Conservation (phyloP, 2,888 invertebrate genomes). For the Dasypogon diadema region DNA sequence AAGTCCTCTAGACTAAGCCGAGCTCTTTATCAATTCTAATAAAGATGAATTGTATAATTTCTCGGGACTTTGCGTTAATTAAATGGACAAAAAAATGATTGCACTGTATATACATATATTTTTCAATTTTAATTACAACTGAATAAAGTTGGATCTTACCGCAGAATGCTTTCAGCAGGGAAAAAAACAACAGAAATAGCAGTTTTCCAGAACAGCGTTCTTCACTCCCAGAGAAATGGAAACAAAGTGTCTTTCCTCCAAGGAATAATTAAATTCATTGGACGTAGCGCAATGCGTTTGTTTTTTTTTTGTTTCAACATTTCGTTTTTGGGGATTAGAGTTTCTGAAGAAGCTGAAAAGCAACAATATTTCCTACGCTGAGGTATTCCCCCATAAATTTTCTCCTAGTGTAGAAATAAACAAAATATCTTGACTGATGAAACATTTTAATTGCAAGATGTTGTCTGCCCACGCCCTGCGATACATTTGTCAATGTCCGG, state of each 20-base stretch:
- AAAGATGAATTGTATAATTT: background rate
- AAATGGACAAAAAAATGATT: background rate
- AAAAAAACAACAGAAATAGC: background rate
- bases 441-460: constrained; percentile 49
- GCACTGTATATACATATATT: background rate
- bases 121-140: background rate
- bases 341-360: background rate
- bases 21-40: no score
- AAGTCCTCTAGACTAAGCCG: no score
- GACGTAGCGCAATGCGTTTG: constrained; percentile 19
- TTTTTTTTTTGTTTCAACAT: constrained; percentile 17
- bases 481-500: constrained; percentile 48
- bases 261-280: constrained; percentile 42
- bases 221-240: constrained; percentile 24
- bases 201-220: background rate
- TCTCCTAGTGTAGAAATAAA: constrained; percentile 32
- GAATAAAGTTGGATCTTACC: background rate
- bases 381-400: constrained; percentile 40
- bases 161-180: background rate
- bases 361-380: background rate
- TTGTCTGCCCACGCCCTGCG: constrained; percentile 40
- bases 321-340: background rate
- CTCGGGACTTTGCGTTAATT: background rate
- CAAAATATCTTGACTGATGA: constrained; percentile 44
- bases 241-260: constrained; percentile 32